phyloP scores from a whole-genome alignment of 2,113 vertebrate species.

The Epinephelus fuscoguttatus region DNA sequence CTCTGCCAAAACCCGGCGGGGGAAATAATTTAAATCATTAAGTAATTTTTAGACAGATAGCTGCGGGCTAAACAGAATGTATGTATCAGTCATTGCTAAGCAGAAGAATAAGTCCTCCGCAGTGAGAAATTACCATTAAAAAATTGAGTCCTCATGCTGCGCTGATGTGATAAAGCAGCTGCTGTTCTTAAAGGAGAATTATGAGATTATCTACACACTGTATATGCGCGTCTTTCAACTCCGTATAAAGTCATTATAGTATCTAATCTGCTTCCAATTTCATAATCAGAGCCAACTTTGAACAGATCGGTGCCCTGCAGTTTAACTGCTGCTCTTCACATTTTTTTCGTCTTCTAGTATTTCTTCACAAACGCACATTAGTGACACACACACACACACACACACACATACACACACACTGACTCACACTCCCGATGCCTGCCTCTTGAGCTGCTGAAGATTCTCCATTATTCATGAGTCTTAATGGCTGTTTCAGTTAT shows the following conservation, averaged over 20 bases:
- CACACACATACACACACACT: constrained; percentile 20
- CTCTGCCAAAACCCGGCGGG: not conserved
- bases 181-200: constrained; percentile 44
- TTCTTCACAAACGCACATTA: constrained; percentile 12
- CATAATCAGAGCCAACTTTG: constrained; percentile 31
- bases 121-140: constrained; percentile 10
- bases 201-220: constrained; percentile 37
- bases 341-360: constrained; percentile 5
- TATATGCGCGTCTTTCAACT: constrained; percentile 20
- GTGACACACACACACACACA: constrained; percentile 21
- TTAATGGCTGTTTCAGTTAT: constrained; percentile 53
- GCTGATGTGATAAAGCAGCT: constrained; percentile 29
- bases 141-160: constrained; percentile 18
- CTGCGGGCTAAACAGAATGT: constrained; percentile 17
- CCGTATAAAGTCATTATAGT: constrained; percentile 17
- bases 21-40: constrained; percentile 41
- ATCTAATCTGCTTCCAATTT: constrained; percentile 49
- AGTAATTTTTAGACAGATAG: constrained; percentile 28
- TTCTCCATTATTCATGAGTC: constrained; percentile 66
- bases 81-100: constrained; percentile 8
- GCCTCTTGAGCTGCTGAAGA: constrained; percentile 38
- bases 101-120: constrained; percentile 12
- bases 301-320: constrained; percentile 34
- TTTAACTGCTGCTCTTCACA: constrained; percentile 34
- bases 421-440: constrained; percentile 37